Percentiles rank a stretch among this genome's conserved stretches.
Evolutionary conservation across 2,888 invertebrate species (phyloP).

Genomic region (Pristionchus mayeri): DNA sequence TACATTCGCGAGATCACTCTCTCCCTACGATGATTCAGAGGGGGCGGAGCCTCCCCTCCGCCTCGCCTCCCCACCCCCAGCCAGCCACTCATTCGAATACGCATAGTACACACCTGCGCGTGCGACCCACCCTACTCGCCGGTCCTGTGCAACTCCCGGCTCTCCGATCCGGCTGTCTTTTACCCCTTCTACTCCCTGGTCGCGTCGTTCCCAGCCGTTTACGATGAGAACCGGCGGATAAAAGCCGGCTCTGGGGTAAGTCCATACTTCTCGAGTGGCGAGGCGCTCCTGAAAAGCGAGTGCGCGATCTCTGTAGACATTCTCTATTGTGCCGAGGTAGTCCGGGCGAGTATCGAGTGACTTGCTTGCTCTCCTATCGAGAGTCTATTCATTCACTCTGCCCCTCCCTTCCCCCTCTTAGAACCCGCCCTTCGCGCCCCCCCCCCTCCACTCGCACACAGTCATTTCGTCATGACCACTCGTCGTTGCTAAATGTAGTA

Average conservation of each 20-base stretch:
- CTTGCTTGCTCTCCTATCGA: neutral
- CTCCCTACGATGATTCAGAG: neutral
- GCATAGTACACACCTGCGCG: neutral
- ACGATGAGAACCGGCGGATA: no score
- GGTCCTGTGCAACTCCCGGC: neutral
- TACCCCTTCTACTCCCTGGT: no score
- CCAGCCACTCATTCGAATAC: neutral
- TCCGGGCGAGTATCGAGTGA: neutral
- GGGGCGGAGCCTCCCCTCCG: neutral
- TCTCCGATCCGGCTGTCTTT: neutral
- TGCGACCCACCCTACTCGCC: neutral
- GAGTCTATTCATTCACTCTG: neutral
- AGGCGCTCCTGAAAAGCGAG: no score
- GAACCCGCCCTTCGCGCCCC: neutral
- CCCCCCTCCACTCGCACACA: neutral
- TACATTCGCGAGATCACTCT: slow-evolving; percentile 28
- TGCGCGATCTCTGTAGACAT: no score
- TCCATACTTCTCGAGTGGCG: no score
- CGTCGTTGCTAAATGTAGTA: neutral
- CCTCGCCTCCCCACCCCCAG: neutral
- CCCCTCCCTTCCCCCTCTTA: neutral
- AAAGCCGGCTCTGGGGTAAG: no score
- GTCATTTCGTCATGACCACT: neutral
- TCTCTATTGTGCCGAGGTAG: neutral
- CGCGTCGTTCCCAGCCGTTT: neutral